Evolutionary conservation across 1,140 invertebrate genomes (phyloP).

Genomic region (Tigriopus japonicus): DNA sequence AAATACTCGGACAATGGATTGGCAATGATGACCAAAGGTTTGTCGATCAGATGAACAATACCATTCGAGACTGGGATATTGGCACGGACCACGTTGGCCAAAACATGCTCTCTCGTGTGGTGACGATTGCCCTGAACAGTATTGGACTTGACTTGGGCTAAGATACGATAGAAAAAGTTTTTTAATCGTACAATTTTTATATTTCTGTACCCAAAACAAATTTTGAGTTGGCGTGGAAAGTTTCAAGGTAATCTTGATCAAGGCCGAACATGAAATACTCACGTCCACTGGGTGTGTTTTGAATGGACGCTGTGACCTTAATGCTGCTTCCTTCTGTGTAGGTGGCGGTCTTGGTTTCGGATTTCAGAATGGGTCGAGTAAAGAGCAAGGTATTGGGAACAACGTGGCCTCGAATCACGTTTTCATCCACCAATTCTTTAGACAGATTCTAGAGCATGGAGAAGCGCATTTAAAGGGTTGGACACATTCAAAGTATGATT

Average conservation of each 20-base stretch:
- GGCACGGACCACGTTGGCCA: slow-evolving; percentile 61
- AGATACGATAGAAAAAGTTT: background rate
- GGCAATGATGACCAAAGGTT: slow-evolving; percentile 70
- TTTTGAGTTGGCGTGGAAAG: background rate
- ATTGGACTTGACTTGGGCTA: slow-evolving; percentile 5
- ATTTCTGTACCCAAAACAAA: background rate
- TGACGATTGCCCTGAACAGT: slow-evolving; percentile 17
- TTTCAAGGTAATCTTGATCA: no score
- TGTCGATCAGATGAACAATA: slow-evolving; percentile 69
- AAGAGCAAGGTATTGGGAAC: slow-evolving; percentile 67
- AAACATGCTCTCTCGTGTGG: slow-evolving; percentile 56
- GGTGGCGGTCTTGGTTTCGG: slow-evolving; percentile 48
- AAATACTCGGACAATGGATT: slow-evolving; percentile 59
- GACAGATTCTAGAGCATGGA: background rate
- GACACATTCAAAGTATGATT: no score
- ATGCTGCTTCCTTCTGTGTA: slow-evolving; percentile 48
- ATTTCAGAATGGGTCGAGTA: slow-evolving; percentile 48
- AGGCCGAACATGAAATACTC: background rate
- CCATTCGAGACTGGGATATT: slow-evolving; percentile 81
- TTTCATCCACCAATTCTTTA: slow-evolving; percentile 45
- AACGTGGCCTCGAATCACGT: slow-evolving; percentile 77
- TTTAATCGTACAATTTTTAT: background rate
- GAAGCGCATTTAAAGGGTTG: no score
- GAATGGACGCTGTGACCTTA: slow-evolving; percentile 40
- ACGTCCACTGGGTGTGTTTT: slow-evolving; percentile 14